Evolutionary conservation across 2,888 invertebrate genomes (phyloP), one percentile per base, ranked within the genome.

Genomic region (Trimorus sp.): DNA sequence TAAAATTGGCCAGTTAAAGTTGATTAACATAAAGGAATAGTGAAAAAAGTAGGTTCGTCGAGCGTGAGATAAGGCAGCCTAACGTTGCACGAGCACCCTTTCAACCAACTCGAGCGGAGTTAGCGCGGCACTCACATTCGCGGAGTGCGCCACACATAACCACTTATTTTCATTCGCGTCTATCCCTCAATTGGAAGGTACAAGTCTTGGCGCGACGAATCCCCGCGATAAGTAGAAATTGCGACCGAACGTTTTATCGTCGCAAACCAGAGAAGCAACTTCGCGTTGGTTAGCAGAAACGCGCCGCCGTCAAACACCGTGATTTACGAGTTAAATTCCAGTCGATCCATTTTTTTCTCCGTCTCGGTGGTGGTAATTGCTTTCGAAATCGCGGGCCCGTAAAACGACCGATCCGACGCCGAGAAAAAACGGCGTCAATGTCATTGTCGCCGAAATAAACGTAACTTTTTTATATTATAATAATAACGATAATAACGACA

Each of bases 161-260:
- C 74, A 77, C 82, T 78, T 82, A 78, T 81, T 81, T 74, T 82
- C 70, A 77, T 78, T 78, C 54, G 36, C 74, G 58, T 59, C 65
- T 70, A 53, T 65, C 48, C 45, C 51, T 48, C 81, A 77, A 82
- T 77, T 77, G 81, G 69, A 76, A 77, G 68, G 69, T 74, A 69
- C 81, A 69, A 63, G 63, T 76, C 74, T 77, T 73, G 63, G 51
- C 76, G 45, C 63, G 60, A 68, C 63, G 65, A 77, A 74, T 77
- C 73, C 63, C 53, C 38, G 62, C 69, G 71, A 82, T 82, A 78
- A 79, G 75, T 65, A 75, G 53, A 79, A 71, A 71, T 78, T 78
- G 82, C 70, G 65, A 58, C 74, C 70, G 53, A 74, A 82, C 77
- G 58, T 69, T 82, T 69, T 70, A 69, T 68, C 53, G n/a, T 62